Percentiles rank a stretch among this genome's conserved stretches.
These are phyloP conservation scores for Recurvirostra avosetta DNA, from an alignment of 2,113 vertebrate species.

Conservation along the genomic window DNA sequence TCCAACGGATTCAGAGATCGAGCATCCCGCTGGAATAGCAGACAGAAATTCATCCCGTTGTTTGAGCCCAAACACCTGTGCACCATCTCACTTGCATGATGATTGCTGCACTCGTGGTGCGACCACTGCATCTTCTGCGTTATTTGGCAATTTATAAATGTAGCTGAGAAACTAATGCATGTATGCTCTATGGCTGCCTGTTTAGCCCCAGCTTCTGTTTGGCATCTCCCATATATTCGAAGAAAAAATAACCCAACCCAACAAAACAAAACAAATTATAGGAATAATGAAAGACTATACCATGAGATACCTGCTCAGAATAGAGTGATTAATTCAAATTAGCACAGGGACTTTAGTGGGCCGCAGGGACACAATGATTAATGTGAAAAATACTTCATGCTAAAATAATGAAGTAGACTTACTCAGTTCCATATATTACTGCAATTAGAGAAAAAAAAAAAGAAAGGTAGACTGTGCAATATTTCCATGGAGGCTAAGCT, in stretches of 20 bases:
- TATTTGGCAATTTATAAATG: not conserved
- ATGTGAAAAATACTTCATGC: slow-evolving; percentile 34
- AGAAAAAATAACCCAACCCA: not conserved
- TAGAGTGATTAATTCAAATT: slow-evolving; percentile 47
- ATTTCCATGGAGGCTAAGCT: not conserved
- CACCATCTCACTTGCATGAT: not conserved
- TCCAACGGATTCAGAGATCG: fast-evolving
- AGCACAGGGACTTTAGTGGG: slow-evolving; percentile 1
- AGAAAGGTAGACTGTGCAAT: not conserved
- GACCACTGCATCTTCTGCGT: not conserved
- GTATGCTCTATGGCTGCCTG: not conserved
- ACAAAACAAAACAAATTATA: not conserved
- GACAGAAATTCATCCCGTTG: not conserved
- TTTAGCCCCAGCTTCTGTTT: not conserved
- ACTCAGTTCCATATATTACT: slow-evolving; percentile 10
- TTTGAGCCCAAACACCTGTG: not conserved
- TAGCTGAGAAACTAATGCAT: not conserved
- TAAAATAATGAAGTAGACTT: slow-evolving; percentile 42
- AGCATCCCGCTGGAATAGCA: not conserved
- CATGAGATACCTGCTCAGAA: slow-evolving; percentile 17
- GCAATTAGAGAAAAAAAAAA: not conserved
- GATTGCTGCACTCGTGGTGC: not conserved
- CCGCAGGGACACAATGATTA: not conserved
- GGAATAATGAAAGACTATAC: slow-evolving; percentile 7
- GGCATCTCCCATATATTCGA: not conserved